Base-by-base conservation (phyloP, 2,113 vertebrate species). In the Erpornis zantholeuca region DNA sequence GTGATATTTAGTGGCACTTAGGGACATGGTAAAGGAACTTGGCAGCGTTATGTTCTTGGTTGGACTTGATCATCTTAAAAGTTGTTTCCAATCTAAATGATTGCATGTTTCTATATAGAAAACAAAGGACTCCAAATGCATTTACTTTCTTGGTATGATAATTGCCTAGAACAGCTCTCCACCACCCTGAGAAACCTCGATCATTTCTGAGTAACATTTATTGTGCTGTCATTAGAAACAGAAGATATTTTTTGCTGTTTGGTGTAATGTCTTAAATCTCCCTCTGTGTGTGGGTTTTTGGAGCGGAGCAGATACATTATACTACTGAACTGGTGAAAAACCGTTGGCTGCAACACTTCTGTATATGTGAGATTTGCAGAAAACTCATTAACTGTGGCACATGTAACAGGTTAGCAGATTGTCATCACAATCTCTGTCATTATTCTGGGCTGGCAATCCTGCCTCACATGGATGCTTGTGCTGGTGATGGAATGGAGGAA, bases 201-300 rank as follows among this genome's bases (percentile, higher is more conserved):
- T 52, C 13, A 5, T 36, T 15, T 52, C 56, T 63, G 40, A 16
- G 28, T 45, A 63, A 79, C 31, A 20, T 27, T 49, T 75, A 36
- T 15, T 54, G 47, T 66, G 15, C 12, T 75, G 7, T 12, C 25
- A 12, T 6, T 59, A 50, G 68, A 68, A 56, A 40, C 11, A 72
- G 44, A 79, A 81, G 12, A 7, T 22, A 3, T 11, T 44, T 72
- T 73, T 87, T 75, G 6, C 36, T 75, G 9, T 70, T 82, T 52
- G 25, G 31, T 70, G 16, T 54, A 65, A 52, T 10, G 7, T 10
- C n/a, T 63, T 88, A 57, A 66, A 44, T 70, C 17, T 66, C 47
- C 21, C 7, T 1, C 0, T 25, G 17, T 2, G 0, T 13, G 33
- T 2, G 17, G 4, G 10, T 33, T 45, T 65, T 56, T 65, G 60